phyloP scores from a whole-genome alignment of 2,113 vertebrate species.

The Piliocolobus tephrosceles region DNA sequence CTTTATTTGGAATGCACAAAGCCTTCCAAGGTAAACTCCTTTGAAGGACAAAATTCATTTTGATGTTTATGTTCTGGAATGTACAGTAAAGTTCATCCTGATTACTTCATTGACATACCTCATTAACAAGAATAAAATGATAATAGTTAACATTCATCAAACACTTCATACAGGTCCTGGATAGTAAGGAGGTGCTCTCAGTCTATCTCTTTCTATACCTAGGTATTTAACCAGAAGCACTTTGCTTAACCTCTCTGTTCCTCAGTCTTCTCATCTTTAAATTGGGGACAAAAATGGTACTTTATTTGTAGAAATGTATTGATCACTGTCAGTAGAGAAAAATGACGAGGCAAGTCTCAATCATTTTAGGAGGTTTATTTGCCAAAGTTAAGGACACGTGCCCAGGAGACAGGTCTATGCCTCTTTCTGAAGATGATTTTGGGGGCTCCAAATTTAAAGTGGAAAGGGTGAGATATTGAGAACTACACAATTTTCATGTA shows the following conservation, averaged over 20 bases:
- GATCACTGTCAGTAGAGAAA: not conserved
- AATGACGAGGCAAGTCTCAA: too few species aligned
- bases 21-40: not conserved
- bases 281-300: not conserved
- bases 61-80: constrained; percentile 34
- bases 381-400: too few species aligned
- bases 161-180: fast-evolving
- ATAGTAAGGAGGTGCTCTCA: not conserved
- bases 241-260: not conserved
- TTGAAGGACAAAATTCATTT: constrained; percentile 36
- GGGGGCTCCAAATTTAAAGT: too few species aligned
- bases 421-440: too few species aligned
- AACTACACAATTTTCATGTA: too few species aligned
- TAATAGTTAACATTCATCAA: not conserved
- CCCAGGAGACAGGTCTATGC: too few species aligned
- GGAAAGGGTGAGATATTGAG: too few species aligned
- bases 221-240: not conserved
- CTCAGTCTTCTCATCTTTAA: not conserved
- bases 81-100: constrained; percentile 9
- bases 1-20: not conserved
- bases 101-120: not conserved
- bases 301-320: not conserved
- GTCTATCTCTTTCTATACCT: not conserved
- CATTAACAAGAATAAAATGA: constrained; percentile 5
- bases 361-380: too few species aligned